These are phyloP conservation scores for Oxycera nigricornis DNA, from an alignment of 2,888 invertebrate genomes.

Conservation along the genomic window DNA sequence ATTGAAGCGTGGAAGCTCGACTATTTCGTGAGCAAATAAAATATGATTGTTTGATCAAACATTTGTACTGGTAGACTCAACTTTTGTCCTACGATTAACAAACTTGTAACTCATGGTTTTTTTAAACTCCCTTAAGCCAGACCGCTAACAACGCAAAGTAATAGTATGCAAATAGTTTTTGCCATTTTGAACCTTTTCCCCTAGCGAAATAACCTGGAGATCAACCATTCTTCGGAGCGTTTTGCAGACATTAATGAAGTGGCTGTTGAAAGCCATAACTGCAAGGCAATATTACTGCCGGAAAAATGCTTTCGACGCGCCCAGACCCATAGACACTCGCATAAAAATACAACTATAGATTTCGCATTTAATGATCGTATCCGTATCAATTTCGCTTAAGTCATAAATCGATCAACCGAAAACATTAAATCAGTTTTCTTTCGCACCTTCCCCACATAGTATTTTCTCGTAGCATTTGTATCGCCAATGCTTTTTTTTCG, in stretches of 20 bases:
- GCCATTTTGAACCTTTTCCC: too few relatives aligned
- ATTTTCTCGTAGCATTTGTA: neutral
- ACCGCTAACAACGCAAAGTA: too few relatives aligned
- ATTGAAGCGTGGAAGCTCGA: too few relatives aligned
- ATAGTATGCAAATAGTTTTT: too few relatives aligned
- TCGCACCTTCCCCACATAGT: neutral
- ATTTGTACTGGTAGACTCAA: too few relatives aligned
- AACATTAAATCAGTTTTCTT: neutral
- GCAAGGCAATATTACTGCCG: neutral
- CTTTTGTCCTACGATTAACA: too few relatives aligned
- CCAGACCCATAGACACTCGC: neutral
- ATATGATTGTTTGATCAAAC: too few relatives aligned
- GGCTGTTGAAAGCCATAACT: neutral
- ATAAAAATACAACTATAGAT: neutral
- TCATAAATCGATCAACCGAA: slow-evolving; percentile 8
- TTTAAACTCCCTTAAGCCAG: too few relatives aligned
- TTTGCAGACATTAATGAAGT: neutral
- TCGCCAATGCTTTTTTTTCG: neutral
- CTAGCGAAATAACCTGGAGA: too few relatives aligned
- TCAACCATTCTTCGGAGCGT: neutral
- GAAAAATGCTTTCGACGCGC: neutral
- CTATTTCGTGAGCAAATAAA: too few relatives aligned
- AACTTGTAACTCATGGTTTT: too few relatives aligned
- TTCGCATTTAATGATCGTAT: neutral
- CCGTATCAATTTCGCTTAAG: slow-evolving; percentile 1